Percentiles rank a stretch among this genome's conserved stretches.
Conservation (phyloP, 2,797 vertebrate species). For the Sternotherus odoratus region DNA sequence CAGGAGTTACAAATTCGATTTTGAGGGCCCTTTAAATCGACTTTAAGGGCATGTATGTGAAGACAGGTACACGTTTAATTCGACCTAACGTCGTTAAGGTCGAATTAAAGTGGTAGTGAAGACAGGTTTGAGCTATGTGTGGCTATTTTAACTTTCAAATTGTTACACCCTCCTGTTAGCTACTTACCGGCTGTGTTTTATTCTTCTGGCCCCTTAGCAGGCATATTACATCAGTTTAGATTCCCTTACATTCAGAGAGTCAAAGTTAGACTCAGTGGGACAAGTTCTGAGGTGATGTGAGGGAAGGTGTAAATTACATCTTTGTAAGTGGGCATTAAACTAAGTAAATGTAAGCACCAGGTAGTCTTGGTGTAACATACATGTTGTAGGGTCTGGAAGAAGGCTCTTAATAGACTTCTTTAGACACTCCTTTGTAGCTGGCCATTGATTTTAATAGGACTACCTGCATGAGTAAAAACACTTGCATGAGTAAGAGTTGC, state of each 20-base stretch:
- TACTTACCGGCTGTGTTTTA: not conserved
- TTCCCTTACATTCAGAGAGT: not conserved
- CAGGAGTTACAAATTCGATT: no score
- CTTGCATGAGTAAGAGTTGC: not conserved
- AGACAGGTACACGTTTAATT: no score
- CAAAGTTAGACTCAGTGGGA: not conserved
- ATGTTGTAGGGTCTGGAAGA: not conserved
- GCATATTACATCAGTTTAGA: not conserved
- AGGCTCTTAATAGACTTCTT: not conserved
- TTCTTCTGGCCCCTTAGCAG: not conserved
- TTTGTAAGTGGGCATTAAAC: not conserved
- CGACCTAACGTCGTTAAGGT: no score
- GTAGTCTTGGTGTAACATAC: not conserved
- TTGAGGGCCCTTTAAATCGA: no score
- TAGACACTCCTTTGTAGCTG: not conserved
- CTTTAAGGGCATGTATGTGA: no score
- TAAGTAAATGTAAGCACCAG: not conserved
- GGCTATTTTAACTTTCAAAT: not conserved
- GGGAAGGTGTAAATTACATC: not conserved
- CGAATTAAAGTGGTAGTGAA: no score
- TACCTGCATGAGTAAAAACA: not conserved
- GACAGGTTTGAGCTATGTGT: not conserved
- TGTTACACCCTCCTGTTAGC: not conserved
- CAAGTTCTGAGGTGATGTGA: not conserved
- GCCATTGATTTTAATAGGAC: not conserved